Percentiles rank a stretch among this genome's conserved stretches.
These are phyloP conservation scores for Eciton burchellii DNA, from an alignment of 1,140 invertebrate species.

Conservation along the genomic window DNA sequence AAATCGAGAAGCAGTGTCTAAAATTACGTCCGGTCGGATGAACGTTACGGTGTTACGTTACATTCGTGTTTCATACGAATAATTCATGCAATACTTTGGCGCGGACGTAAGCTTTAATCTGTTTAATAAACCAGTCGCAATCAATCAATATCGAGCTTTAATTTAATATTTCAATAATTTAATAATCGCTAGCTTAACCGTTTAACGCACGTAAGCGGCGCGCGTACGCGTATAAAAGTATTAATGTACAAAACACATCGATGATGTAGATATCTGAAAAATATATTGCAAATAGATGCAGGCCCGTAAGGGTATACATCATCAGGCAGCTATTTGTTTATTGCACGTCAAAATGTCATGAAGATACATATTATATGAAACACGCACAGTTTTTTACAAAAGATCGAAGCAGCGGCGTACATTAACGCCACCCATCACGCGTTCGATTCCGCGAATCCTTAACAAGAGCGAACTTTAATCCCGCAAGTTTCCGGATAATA, in stretches of 20 bases:
- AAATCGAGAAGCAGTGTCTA: neutral
- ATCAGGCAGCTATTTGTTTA: neutral
- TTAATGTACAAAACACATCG: neutral
- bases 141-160: neutral
- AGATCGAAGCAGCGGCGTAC: neutral
- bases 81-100: neutral
- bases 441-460: neutral
- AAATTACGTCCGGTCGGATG: neutral
- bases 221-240: neutral
- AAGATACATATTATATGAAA: neutral
- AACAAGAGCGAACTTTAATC: neutral
- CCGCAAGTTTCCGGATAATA: neutral
- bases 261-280: neutral
- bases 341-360: neutral
- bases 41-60: neutral
- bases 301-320: neutral
- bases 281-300: neutral
- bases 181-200: neutral
- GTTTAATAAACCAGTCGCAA: neutral
- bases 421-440: too few species aligned
- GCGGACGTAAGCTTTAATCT: neutral
- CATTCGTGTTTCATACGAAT: slow-evolving; percentile 5
- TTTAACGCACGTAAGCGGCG: too few species aligned
- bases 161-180: too few species aligned
- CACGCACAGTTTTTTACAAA: neutral